Percentiles rank a stretch among this genome's conserved stretches.
phyloP scores from a whole-genome alignment of 2,113 vertebrate genomes.

The Scalopus aquaticus region DNA sequence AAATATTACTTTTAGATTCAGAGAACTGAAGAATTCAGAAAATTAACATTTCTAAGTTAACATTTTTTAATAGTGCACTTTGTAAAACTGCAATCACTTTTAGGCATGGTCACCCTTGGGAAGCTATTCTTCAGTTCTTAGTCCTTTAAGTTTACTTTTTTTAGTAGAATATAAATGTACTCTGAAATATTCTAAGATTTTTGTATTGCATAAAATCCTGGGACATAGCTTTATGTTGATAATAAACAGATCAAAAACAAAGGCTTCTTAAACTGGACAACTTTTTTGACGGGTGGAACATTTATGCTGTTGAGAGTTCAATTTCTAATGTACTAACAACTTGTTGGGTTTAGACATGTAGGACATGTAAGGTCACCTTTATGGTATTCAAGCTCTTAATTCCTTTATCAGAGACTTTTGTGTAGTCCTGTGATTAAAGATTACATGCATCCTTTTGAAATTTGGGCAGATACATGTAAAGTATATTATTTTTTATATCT shows the following conservation, averaged over 20 bases:
- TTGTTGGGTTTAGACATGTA: background rate
- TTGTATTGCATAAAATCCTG: conserved; percentile 18
- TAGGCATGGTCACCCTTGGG: conserved; percentile 59
- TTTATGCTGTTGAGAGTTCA: conserved; percentile 7
- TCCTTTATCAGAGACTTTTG: background rate
- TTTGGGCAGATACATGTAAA: background rate
- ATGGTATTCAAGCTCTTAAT: background rate
- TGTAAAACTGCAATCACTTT: conserved; percentile 59
- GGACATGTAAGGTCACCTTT: background rate
- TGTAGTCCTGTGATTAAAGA: background rate
- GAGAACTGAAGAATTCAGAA: conserved; percentile 54
- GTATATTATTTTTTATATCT: conserved; percentile 53
- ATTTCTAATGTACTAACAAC: background rate
- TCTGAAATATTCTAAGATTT: conserved; percentile 31
- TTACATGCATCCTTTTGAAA: conserved; percentile 10
- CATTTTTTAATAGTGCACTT: conserved; percentile 30
- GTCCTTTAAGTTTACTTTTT: conserved; percentile 60
- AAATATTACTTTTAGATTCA: conserved; percentile 73
- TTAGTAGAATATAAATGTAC: background rate
- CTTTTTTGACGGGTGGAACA: background rate
- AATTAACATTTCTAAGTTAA: conserved; percentile 77
- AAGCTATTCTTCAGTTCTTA: conserved; percentile 46
- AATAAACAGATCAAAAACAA: background rate
- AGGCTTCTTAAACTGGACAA: background rate
- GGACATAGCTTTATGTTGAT: background rate